These are phyloP conservation scores for Catagonus wagneri DNA, from an alignment of 2,113 vertebrate species.

Conservation along the genomic window DNA sequence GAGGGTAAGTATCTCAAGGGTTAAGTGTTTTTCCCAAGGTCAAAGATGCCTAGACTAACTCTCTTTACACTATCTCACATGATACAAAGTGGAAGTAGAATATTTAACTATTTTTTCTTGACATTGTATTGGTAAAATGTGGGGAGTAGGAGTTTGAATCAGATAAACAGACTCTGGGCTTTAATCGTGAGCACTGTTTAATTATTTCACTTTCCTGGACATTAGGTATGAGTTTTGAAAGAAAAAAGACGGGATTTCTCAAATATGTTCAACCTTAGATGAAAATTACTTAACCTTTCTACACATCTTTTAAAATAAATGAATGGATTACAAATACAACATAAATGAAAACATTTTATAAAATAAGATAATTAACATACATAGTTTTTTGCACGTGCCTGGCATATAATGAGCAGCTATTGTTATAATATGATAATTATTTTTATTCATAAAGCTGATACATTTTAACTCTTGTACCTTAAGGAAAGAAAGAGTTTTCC, in stretches of 20 bases:
- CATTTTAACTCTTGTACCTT: not conserved
- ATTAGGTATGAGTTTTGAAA: not conserved
- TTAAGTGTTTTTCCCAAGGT: not conserved
- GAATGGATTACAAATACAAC: not conserved
- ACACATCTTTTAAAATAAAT: not conserved
- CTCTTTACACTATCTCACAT: not conserved
- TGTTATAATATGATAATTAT: not conserved
- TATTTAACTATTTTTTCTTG: not conserved
- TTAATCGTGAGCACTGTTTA: not conserved
- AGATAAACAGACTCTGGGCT: not conserved
- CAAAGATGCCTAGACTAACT: not conserved
- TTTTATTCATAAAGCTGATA: not conserved
- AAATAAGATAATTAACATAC: not conserved
- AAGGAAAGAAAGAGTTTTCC: not conserved
- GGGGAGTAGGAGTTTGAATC: not conserved
- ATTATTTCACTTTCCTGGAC: not conserved
- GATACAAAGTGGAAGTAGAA: not conserved
- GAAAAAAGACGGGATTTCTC: not conserved
- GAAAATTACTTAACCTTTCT: not conserved
- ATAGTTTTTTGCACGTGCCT: not conserved
- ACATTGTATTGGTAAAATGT: not conserved
- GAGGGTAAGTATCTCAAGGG: not conserved
- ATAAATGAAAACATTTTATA: not conserved
- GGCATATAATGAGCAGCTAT: not conserved
- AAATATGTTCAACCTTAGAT: not conserved